Conservation (phyloP, 2,797 vertebrate species). For the Argentina silus region DNA sequence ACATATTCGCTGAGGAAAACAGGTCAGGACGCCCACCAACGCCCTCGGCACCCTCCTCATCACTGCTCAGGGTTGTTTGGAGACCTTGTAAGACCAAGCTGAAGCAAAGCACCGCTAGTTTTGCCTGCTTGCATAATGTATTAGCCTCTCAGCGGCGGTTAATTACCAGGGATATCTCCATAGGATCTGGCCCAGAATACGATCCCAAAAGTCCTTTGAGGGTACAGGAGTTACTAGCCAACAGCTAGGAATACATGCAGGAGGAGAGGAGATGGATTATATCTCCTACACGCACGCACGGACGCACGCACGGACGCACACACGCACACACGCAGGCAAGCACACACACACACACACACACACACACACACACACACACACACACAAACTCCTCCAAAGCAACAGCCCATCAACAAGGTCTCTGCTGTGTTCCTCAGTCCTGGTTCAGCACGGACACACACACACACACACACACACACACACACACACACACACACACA, state of each 20-base stretch:
- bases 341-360: slow-evolving; percentile 8
- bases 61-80: background rate
- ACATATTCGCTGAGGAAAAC: background rate
- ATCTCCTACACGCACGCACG: background rate
- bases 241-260: no score
- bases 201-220: background rate
- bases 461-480: no score
- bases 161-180: background rate
- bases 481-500: background rate
- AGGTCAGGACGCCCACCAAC: background rate
- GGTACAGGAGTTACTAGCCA: no score
- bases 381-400: background rate
- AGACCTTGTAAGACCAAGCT: background rate
- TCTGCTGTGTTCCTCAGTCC: no score
- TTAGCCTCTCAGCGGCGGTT: background rate
- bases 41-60: no score
- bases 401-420: no score
- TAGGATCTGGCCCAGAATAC: background rate
- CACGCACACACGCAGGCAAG: background rate
- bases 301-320: slow-evolving; percentile 2
- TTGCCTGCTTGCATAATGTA: background rate
- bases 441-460: no score
- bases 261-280: background rate
- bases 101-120: background rate
- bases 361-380: slow-evolving; percentile 9